Conservation (phyloP, 2,113 vertebrate species). For the Gymnobelideus leadbeateri region DNA sequence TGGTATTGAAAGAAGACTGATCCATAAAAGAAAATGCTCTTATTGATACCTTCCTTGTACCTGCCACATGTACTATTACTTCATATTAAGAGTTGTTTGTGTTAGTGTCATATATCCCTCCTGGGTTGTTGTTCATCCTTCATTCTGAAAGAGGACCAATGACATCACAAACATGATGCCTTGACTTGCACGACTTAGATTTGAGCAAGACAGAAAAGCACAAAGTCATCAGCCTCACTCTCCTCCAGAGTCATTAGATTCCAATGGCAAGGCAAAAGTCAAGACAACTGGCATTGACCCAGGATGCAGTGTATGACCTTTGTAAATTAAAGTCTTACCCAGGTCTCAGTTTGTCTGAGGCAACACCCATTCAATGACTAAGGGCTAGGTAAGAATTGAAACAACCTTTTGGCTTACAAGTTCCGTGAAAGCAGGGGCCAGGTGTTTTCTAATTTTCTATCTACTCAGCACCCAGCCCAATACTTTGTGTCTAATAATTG, state of each 20-base stretch:
- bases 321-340: neutral
- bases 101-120: neutral
- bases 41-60: conserved; percentile 17
- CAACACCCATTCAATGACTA: too few relatives aligned
- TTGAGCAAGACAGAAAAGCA: neutral
- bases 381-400: too few relatives aligned
- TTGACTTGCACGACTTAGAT: neutral
- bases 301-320: neutral
- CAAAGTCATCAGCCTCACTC: too few relatives aligned
- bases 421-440: too few relatives aligned
- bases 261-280: neutral
- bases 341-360: too few relatives aligned
- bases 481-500: too few relatives aligned
- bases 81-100: conserved; percentile 7
- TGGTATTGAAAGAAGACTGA: conserved; percentile 8
- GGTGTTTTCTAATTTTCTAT: too few relatives aligned
- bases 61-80: neutral
- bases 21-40: neutral
- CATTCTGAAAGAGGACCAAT: neutral
- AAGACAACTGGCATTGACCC: neutral
- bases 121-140: neutral
- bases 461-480: too few relatives aligned
- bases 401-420: too few relatives aligned
- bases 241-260: neutral
- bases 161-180: neutral